Base-by-base conservation (phyloP, 2,113 vertebrate species). In the Isichthys henryi region DNA sequence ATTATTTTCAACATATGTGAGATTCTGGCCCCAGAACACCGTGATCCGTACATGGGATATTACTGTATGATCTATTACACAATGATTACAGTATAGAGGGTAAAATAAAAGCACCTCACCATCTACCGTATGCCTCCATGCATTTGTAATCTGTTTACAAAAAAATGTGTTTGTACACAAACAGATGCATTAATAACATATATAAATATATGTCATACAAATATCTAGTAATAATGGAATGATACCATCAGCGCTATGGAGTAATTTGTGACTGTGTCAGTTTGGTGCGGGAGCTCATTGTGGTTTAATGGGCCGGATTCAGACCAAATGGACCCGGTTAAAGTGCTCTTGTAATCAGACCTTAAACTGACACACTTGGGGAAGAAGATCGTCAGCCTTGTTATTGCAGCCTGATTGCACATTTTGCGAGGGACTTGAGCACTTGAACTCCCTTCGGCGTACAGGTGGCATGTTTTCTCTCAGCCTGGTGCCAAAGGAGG, bases 331-430 rank as follows among this genome's bases (percentile, higher is more conserved):
- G 74, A 80, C 74, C 74, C 43, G 74, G 74, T 43, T 39, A 80
- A 80, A 80, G 74, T 39, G 74, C 74, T 43, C 35, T 80, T 80
- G 74, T 80, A 80, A 80, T 80, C 74, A 80, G 35, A 8, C 74
- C 74, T 80, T 80, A 43, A 80, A 19, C 35, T 80, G 74, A 80
- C 74, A 80, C 31, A 80, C 35, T 80, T 80, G 35, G 74, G 31
- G 11, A 13, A 70, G 27, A 70, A 80, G 39, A 80, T 80, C 3
- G 74, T 43, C 74, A 80, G 7, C 74, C 74, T 80, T 80, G 74
- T 80, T 80, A 80, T 80, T 80, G 74, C 35, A 80, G 74, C 74
- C 74, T 80, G 74, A 80, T 80, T 80, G 35, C 35, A 80, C 74
- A 7, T 80, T 80, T 80, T 80, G 70, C 13, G 13, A 80, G 31